Evolutionary conservation across 1,140 invertebrate genomes (phyloP).

Genomic region (Cyphomyrmex costatus): DNA sequence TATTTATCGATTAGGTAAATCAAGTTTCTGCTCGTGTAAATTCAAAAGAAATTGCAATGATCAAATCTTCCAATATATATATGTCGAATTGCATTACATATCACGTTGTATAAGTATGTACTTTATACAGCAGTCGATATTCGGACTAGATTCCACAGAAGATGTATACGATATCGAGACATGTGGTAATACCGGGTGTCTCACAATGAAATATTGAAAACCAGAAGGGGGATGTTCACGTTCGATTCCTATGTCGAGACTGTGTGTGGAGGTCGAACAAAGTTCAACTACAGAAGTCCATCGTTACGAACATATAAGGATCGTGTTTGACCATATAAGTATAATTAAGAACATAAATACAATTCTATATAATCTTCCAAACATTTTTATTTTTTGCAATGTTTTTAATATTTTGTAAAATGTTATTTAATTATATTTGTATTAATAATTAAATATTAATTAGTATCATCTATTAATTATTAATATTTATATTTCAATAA

Average conservation of each 20-base stretch:
- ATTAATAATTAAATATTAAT: conserved; percentile 6
- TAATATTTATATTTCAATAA: neutral
- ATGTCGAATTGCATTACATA: conserved; percentile 45
- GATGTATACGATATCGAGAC: conserved; percentile 38
- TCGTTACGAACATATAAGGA: conserved; percentile 10
- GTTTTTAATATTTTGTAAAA: conserved; percentile 11
- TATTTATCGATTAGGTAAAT: conserved; percentile 27
- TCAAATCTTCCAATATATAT: conserved; percentile 12
- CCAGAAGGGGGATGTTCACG: neutral
- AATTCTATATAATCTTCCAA: neutral
- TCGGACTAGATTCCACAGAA: conserved; percentile 59
- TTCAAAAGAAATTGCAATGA: conserved; percentile 31
- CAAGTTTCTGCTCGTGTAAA: neutral
- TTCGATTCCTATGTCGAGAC: conserved; percentile 31
- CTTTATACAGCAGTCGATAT: conserved; percentile 58
- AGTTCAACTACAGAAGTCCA: conserved; percentile 13
- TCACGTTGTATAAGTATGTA: conserved; percentile 21
- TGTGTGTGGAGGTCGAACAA: conserved; percentile 13
- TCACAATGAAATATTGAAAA: conserved; percentile 51
- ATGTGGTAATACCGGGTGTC: conserved; percentile 51
- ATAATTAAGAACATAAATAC: conserved; percentile 23
- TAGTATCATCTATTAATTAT: neutral
- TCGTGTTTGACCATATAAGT: neutral
- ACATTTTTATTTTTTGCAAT: neutral
- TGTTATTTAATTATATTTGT: neutral